phyloP scores from a whole-genome alignment of 2,113 vertebrate species.

The Lagopus muta region DNA sequence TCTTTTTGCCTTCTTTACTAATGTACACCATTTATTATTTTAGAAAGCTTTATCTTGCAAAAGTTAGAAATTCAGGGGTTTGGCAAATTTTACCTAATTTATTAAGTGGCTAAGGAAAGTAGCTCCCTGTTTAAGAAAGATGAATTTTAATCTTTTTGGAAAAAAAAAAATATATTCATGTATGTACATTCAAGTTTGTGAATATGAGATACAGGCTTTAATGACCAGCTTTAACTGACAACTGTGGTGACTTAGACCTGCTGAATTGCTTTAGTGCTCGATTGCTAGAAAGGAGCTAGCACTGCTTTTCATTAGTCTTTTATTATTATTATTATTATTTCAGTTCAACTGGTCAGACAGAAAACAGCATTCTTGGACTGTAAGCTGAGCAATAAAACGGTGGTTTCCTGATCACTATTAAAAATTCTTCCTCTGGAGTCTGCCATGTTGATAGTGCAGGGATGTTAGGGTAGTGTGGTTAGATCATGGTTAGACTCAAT shows the following conservation, averaged over 20 bases:
- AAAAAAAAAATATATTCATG: background rate
- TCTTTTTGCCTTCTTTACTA: background rate
- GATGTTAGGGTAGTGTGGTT: too few species aligned
- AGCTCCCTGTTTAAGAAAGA: background rate
- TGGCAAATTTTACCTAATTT: background rate
- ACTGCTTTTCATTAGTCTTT: background rate
- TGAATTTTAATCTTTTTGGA: background rate
- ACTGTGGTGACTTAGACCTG: background rate
- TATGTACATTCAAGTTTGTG: background rate
- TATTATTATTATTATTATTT: background rate
- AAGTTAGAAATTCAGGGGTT: background rate
- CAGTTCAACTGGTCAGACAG: background rate
- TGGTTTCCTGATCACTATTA: background rate
- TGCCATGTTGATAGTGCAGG: background rate
- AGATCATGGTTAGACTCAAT: too few species aligned
- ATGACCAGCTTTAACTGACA: background rate
- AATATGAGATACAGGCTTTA: background rate
- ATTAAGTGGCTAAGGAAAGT: background rate
- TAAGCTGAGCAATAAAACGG: conserved; percentile 4
- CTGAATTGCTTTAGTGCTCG: background rate
- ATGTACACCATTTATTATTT: background rate
- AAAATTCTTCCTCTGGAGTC: background rate
- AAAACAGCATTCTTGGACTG: background rate
- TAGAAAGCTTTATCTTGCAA: background rate
- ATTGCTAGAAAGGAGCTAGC: background rate